These are phyloP conservation scores for Torymus tubicola DNA, from an alignment of 2,888 invertebrate genomes.

Conservation along the genomic window DNA sequence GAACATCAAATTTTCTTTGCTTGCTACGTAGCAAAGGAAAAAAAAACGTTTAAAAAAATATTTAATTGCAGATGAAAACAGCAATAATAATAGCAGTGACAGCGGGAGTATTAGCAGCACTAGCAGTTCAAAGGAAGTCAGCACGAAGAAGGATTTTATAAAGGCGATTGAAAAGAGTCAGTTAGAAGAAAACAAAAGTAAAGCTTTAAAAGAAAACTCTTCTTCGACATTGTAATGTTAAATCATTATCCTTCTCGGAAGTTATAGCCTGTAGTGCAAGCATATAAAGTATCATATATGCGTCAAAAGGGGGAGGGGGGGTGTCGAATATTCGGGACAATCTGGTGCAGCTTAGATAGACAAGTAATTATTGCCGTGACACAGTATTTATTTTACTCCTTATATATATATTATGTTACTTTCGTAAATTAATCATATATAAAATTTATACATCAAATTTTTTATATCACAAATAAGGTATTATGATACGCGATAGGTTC, in stretches of 20 bases:
- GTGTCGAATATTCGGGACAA: conserved; percentile 35
- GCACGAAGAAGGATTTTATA: conserved; percentile 61
- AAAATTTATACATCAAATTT: no score
- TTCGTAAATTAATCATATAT: no score
- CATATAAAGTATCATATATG: background rate
- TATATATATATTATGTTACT: conserved; percentile 52
- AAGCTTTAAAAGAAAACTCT: conserved; percentile 33
- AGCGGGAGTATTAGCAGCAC: background rate
- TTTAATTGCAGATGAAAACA: conserved; percentile 30
- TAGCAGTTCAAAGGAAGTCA: conserved; percentile 66
- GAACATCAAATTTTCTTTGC: no score
- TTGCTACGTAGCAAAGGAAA: no score
- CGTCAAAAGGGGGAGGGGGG: background rate
- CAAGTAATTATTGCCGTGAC: conserved; percentile 66
- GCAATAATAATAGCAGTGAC: conserved; percentile 1
- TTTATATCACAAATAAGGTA: no score
- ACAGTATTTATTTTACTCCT: conserved; percentile 67
- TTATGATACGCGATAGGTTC: background rate
- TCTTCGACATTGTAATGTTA: conserved; percentile 26
- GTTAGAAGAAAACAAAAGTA: conserved; percentile 23
- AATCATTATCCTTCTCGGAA: background rate
- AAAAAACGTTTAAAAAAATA: no score
- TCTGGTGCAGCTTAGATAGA: conserved; percentile 63
- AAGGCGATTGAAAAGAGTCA: conserved; percentile 38
- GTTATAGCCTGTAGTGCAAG: background rate